phyloP scores from a whole-genome alignment of 2,113 vertebrate species.

The cattle (Bos taurus) region DNA sequence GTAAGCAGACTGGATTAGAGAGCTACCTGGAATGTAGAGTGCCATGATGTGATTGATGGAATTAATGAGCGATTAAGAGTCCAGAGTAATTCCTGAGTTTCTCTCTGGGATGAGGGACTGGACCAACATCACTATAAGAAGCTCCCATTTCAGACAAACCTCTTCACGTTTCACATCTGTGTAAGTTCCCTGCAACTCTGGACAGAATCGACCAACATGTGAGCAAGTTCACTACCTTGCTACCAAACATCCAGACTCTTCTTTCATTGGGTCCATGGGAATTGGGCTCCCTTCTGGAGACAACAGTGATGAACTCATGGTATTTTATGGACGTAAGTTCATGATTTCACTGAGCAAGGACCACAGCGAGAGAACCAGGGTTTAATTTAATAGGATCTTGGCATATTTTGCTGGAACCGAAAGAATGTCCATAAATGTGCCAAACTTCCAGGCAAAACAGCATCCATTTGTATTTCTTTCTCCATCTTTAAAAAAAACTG shows the following conservation, averaged over 20 bases:
- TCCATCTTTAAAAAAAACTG: neutral
- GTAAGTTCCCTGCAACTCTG: neutral
- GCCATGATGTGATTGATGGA: neutral
- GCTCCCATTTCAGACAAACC: neutral
- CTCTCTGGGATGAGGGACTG: neutral
- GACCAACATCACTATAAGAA: neutral
- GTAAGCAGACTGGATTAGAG: fast-evolving
- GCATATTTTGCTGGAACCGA: neutral
- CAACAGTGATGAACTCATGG: too few relatives aligned
- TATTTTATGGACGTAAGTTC: neutral
- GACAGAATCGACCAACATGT: fast-evolving
- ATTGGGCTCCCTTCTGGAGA: neutral
- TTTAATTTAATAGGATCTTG: neutral
- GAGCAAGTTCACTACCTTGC: fast-evolving
- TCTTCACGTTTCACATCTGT: fast-evolving
- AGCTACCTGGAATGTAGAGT: neutral
- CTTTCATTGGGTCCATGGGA: neutral
- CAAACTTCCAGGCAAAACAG: neutral
- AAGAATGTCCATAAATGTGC: neutral
- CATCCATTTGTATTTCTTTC: neutral
- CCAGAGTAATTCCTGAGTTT: neutral
- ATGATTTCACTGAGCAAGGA: neutral
- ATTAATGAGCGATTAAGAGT: neutral
- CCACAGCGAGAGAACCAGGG: neutral
- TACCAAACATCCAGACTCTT: neutral